A percentile compares a stretch with the other conserved stretches of the same genome.
phyloP scores from a whole-genome alignment of 2,888 invertebrate species.

The Anagyrus pseudococci region DNA sequence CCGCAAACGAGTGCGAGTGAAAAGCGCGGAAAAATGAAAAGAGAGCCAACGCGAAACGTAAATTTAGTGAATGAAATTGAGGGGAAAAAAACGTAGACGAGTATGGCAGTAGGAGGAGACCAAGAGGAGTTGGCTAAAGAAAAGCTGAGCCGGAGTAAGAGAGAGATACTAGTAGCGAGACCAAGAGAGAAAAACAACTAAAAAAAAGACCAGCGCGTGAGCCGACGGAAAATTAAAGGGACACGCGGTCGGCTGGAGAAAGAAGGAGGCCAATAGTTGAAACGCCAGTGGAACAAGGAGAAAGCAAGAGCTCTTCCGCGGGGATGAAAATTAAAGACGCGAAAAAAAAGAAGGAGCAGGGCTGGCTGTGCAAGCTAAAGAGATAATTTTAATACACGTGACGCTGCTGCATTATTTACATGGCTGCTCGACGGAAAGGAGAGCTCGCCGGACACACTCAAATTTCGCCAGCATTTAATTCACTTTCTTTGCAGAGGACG shows the following conservation, averaged over 20 bases:
- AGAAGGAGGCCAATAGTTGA: constrained; percentile 11
- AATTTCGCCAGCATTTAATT: constrained; percentile 17
- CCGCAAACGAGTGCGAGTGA: constrained; percentile 1
- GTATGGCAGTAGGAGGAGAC: neutral
- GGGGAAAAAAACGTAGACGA: neutral
- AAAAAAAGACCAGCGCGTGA: constrained; percentile 13
- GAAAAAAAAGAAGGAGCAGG: neutral
- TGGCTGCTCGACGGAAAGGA: too few relatives aligned
- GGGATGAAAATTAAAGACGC: constrained; percentile 26
- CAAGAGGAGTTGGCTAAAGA: too few relatives aligned
- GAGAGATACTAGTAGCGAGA: too few relatives aligned
- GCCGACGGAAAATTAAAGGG: constrained; percentile 15
- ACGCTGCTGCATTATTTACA: constrained; percentile 26
- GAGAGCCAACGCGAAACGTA: constrained; percentile 6
- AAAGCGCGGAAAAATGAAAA: constrained; percentile 2
- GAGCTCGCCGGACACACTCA: too few relatives aligned
- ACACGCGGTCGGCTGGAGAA: constrained; percentile 1
- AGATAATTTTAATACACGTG: constrained; percentile 31
- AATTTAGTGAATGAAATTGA: constrained; percentile 24
- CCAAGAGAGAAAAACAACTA: constrained; percentile 1
- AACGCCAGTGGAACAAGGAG: neutral
- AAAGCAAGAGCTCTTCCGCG: too few relatives aligned
- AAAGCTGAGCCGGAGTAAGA: too few relatives aligned
- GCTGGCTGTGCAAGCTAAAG: constrained; percentile 3
- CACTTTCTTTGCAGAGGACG: constrained; percentile 3